Conservation (phyloP, 1,140 invertebrate genomes). For the Bombus polaris region DNA sequence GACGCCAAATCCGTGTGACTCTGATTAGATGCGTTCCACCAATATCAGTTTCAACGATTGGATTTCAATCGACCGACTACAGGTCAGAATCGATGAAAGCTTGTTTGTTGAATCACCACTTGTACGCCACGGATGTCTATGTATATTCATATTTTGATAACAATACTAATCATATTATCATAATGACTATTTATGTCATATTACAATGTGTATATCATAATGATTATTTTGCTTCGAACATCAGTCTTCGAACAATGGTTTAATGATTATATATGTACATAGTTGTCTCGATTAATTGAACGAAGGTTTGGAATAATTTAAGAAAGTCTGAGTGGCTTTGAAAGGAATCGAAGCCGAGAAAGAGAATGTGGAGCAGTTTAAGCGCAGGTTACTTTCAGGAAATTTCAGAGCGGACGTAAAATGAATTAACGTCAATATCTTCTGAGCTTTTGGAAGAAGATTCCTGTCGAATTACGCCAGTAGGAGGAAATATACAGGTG, state of each 20-base stretch:
- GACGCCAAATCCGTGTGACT: constrained; percentile 61
- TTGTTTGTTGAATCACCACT: not conserved
- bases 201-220: no score
- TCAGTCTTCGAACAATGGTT: not conserved
- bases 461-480: not conserved
- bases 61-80: no score
- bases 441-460: not conserved
- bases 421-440: not conserved
- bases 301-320: not conserved
- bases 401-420: not conserved
- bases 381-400: no score
- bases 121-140: not conserved
- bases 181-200: no score
- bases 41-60: not conserved
- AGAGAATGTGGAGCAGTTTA: not conserved
- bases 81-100: not conserved
- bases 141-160: not conserved
- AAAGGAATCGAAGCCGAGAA: not conserved
- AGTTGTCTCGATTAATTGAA: not conserved
- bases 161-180: no score
- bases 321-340: not conserved
- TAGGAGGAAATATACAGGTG: not conserved
- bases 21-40: not conserved
- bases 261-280: not conserved
- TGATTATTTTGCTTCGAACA: not conserved